Evolutionary conservation across 35 echinoderm and acorn worm genomes (phyloP), one percentile per base, ranked within the genome.

Genomic region (Apostichopus japonicus): DNA sequence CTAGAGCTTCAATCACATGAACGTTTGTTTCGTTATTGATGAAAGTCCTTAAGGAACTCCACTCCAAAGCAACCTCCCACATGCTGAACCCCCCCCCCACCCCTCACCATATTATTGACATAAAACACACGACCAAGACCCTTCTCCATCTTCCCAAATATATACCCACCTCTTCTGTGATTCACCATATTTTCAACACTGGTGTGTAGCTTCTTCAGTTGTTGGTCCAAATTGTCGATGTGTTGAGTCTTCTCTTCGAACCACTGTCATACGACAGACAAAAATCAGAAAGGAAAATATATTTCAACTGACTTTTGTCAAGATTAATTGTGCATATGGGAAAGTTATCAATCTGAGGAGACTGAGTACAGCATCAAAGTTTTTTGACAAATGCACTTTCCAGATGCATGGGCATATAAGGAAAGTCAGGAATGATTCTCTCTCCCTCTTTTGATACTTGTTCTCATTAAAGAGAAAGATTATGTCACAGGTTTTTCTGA

Each of bases 221-320:
- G 97, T 27, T 92, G 88, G 72, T 99, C 97, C 57, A 96, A 77
- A 33, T 67, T 96, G 15, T 99, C 97, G 65, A 99, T 96, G 62
- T 95, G 95, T 65, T 99, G 93, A 15, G 94, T 92, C 78, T 99
- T 99, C 72, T 99, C 97, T 55, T 99, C 97, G 93, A 99, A 99
- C 97, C 97, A 99, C 97, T 98, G 54, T 10, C 83, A 87, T 55
- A 80, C 9, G 72, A 65, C 13, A 93, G n/a, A 55, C 2, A 90
- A 77, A 6, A 55, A 33, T 16, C 55, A 17, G 16, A 16, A 23
- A 92, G 21, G 1, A 79, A 79, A 79, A 79, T 24, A 79, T 6
- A 24, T 44, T 23, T 24, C 24, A 79, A 79, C 13, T 44, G 23
- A 53, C 27, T 16, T 44, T 14, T 56, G 55, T 15, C 15, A 55